These are phyloP conservation scores for Taxidea taxus DNA, from an alignment of 2,113 vertebrate species.

Conservation along the genomic window DNA sequence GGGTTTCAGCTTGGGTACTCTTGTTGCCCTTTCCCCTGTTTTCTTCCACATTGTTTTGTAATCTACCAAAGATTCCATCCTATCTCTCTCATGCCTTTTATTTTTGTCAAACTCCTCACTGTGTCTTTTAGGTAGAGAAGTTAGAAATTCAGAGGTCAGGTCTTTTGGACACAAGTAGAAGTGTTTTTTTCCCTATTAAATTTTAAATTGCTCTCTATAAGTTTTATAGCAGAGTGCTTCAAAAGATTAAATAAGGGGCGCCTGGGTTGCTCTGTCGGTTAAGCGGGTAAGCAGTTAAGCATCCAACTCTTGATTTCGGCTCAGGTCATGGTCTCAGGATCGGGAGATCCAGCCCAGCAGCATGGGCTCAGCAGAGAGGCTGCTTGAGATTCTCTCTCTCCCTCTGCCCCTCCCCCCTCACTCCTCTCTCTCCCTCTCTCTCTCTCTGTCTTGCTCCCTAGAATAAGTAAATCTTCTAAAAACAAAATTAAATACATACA, in stretches of 20 bases:
- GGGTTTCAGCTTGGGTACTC: not conserved
- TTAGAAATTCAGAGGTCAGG: conserved; percentile 1
- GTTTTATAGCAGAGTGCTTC: not conserved
- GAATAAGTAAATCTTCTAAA: not conserved
- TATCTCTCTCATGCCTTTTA: not conserved
- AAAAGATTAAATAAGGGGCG: not conserved
- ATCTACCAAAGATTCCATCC: not conserved
- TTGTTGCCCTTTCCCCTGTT: not conserved
- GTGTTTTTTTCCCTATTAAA: not conserved
- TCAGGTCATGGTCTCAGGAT: not conserved
- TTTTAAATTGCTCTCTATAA: conserved; percentile 36
- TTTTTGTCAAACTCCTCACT: not conserved
- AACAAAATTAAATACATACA: not conserved
- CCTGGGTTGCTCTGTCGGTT: not conserved
- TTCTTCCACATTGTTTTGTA: not conserved
- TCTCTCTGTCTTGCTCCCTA: not conserved
- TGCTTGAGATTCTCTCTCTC: not conserved
- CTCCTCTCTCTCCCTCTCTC: not conserved
- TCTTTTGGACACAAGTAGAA: conserved; percentile 4
- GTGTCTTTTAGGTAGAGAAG: not conserved
- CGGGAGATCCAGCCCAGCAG: not conserved
- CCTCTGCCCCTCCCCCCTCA: not conserved
- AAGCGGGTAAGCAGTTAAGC: not conserved
- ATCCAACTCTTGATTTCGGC: not conserved
- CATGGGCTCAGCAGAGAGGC: too few relatives aligned